Percentiles rank a stretch among this genome's conserved stretches.
phyloP scores from a whole-genome alignment of 2,888 invertebrate genomes.

The Netelia virgata region DNA sequence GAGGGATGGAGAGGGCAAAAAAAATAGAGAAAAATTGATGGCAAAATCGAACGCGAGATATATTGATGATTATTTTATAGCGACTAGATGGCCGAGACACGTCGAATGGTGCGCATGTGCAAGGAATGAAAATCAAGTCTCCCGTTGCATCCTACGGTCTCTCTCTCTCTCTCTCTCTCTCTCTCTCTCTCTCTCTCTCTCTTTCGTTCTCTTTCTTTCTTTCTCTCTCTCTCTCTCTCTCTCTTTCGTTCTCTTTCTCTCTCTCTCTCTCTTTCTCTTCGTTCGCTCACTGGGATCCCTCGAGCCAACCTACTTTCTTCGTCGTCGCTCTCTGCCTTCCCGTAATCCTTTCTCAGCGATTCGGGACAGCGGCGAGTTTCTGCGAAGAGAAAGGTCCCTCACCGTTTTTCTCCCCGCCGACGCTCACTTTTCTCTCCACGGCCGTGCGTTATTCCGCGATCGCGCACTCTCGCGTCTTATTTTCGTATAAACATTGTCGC shows the following conservation, averaged over 20 bases:
- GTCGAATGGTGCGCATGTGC: background rate
- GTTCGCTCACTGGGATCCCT: conserved; percentile 58
- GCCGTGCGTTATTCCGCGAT: too few relatives aligned
- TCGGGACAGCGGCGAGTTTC: conserved; percentile 57
- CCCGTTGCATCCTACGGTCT: conserved; percentile 30
- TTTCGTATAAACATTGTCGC: too few relatives aligned
- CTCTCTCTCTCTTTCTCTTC: background rate
- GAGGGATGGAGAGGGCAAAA: background rate
- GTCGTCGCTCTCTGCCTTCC: conserved; percentile 38
- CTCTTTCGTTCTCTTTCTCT: too few relatives aligned
- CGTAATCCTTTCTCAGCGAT: conserved; percentile 63
- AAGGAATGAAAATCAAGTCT: conserved; percentile 38
- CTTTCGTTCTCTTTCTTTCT: too few relatives aligned
- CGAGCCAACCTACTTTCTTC: conserved; percentile 67
- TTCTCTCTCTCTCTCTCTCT: too few relatives aligned
- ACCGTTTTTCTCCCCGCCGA: conserved; percentile 8
- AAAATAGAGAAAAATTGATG: background rate
- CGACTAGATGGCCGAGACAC: background rate
- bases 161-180: too few relatives aligned
- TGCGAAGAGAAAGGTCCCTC: conserved; percentile 64
- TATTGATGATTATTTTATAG: background rate
- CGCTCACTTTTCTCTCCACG: background rate
- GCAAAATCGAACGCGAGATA: background rate
- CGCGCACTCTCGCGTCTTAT: too few relatives aligned
- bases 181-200: too few relatives aligned